Base-by-base conservation (phyloP, 92 coral and sea anemone species). In the Epizoanthus rinbou region DNA sequence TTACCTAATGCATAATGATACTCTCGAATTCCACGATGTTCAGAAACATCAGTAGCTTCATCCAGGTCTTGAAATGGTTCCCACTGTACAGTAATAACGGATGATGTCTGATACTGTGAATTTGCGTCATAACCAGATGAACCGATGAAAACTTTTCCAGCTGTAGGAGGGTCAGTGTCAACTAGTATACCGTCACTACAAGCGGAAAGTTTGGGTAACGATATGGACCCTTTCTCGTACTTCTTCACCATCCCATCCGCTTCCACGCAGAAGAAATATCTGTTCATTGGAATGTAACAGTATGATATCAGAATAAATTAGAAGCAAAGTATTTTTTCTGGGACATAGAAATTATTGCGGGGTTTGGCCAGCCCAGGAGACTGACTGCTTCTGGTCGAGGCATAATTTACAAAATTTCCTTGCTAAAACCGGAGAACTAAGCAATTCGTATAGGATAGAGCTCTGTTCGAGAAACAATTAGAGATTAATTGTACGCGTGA, bases 261-360 rank as follows among this genome's bases (percentile, higher is more conserved):
- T 57, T 57, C 62, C 62, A 57, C 62, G 62, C 62, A 57, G 62
- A 57, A 57, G 21, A 57, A 57, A 57, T 57, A 57, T n/a, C 62
- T 57, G 62, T 57, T 41, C 8, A 41, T 41, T 5, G 47, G 47
- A 41, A 41, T 0, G 47, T 2, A 41, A 41, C 47, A 41, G 31
- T 28, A 28, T 28, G 31, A 28, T 28, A 28, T 28, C 31, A 28
- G 31, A 28, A 28, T 28, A 41, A 41, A 41, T 41, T 41, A 41
- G 6, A 41, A 41, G 45, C 45, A 41, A 41, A 41, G 45, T 4
- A 41, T 41, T 41, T 41, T 41, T 41, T 4, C 5, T 6, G 5
- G 45, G 31, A 41, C 8, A 41, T 41, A 41, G 8, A 4, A 41
- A 6, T 6, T 41, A 0, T 41, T 41, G 5, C 45, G 45, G 45